phyloP scores from a whole-genome alignment of 1,140 invertebrate species.

The Drosophila subpulchrella region DNA sequence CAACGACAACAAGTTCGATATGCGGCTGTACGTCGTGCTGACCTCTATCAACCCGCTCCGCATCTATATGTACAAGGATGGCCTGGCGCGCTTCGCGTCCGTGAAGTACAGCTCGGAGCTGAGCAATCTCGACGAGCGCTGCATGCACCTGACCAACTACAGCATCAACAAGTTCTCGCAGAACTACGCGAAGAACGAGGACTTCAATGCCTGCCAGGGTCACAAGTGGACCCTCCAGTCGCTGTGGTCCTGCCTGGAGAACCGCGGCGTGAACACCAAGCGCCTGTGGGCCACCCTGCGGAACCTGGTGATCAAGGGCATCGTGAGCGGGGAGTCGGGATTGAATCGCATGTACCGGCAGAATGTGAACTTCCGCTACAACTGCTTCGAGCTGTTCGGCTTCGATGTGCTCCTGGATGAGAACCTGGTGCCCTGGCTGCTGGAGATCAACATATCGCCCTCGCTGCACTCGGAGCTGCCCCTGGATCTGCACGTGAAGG shows the following conservation, averaged over 20 bases:
- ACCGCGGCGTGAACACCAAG: slow-evolving; percentile 90
- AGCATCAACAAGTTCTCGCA: slow-evolving; percentile 97
- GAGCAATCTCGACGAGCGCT: slow-evolving; percentile 93
- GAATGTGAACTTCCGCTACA: slow-evolving; percentile 90
- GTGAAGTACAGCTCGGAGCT: slow-evolving; percentile 94
- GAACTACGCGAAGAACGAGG: slow-evolving; percentile 94
- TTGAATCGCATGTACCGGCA: slow-evolving; percentile 89
- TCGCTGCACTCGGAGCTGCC: slow-evolving; percentile 96
- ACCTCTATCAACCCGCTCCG: slow-evolving; percentile 97
- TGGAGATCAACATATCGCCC: slow-evolving; percentile 99
- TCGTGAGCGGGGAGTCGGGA: slow-evolving; percentile 91
- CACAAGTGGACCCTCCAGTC: slow-evolving; percentile 95
- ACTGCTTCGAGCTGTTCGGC: slow-evolving; percentile 93
- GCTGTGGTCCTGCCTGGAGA: slow-evolving; percentile 90
- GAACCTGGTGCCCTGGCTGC: slow-evolving; percentile 95
- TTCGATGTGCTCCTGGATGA: slow-evolving; percentile 93
- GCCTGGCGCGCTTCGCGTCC: slow-evolving; percentile 96
- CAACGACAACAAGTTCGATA: slow-evolving; percentile 96
- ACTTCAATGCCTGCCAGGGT: slow-evolving; percentile 92
- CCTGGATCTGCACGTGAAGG: slow-evolving; percentile 97
- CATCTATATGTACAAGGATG: slow-evolving; percentile 98
- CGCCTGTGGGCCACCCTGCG: slow-evolving; percentile 92
- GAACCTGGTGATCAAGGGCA: slow-evolving; percentile 93
- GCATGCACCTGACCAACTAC: slow-evolving; percentile 99
- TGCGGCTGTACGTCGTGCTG: slow-evolving; percentile 97